Evolutionary conservation across 2,797 vertebrate genomes (phyloP), one percentile per base, ranked within the genome.

Genomic region (Leptodactylus fallax): DNA sequence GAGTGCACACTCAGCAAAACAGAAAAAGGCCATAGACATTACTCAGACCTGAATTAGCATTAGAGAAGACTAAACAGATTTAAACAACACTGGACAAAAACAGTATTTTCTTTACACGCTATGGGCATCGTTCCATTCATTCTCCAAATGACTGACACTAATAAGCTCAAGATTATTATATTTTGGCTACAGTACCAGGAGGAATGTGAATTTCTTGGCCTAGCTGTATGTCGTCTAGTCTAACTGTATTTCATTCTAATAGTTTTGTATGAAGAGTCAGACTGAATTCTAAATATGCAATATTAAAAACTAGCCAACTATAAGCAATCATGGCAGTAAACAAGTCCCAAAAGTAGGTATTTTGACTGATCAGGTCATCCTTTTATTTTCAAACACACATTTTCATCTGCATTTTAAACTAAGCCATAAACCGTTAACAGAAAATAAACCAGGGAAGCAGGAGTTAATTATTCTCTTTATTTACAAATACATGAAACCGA

Each of bases 391-490:
- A 4, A 7, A 53, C 12, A 21, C 19, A 2, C 11, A 45, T 6
- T 69, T 36, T 36, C 36, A 36, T 36, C 36, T 36, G 36, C 36
- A 36, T 36, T 36, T 2, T 36, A 71, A n/a, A 17, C 27, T 7
- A 16, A 45, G 45, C 60, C 45, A 47, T 47, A 47, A 61, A 80
- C 13, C 4, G 5, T 23, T n/a, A 61, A 36, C 53, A 60, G 25
- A 13, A 36, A 51, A 67, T 27, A 23, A 49, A 17, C 7, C 23
- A 58, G 16, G 80, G 13, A 51, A 25, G 51, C 0, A 81, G 12
- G 71, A 7, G 14, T 61, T 45, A 45, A 13, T 74, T 60, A 74
- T 76, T 85, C 21, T 49, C 83, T 85, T 76, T 85, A 85, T 85
- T 85, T 61, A 45, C 72, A 60, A 25, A 85, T 61, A 85, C 47